A percentile compares a stretch with the other conserved stretches of the same genome.
phyloP scores from a whole-genome alignment of 2,113 vertebrate species.

The Sylvilagus bachmani region DNA sequence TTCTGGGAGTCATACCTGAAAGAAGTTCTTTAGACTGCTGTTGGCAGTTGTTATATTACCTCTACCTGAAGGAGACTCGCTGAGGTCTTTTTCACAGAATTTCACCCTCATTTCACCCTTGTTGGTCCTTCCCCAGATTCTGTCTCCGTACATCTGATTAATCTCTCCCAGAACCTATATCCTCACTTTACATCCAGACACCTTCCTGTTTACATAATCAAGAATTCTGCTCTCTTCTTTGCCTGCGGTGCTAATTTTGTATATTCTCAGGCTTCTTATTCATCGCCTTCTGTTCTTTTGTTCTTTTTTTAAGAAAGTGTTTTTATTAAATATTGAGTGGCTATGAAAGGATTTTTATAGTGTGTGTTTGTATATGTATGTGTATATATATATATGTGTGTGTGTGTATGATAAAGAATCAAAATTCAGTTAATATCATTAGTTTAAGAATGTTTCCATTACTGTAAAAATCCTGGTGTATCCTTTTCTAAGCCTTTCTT shows the following conservation, averaged over 20 bases:
- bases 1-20: constrained; percentile 19
- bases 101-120: background rate
- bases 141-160: constrained; percentile 25
- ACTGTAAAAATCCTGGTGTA: background rate
- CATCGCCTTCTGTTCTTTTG: background rate
- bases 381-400: background rate
- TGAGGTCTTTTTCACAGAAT: constrained; percentile 40
- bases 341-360: constrained; percentile 32
- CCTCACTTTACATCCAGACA: constrained; percentile 36
- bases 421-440: background rate
- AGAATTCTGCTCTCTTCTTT: constrained; percentile 46
- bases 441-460: background rate
- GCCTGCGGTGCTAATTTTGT: constrained; percentile 53
- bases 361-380: background rate
- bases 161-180: constrained; percentile 18
- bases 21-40: constrained; percentile 11
- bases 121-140: background rate
- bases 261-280: constrained; percentile 47
- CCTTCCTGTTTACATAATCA: constrained; percentile 57
- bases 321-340: constrained; percentile 10
- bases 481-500: no score
- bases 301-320: background rate
- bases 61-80: background rate
- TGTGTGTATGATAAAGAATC: no score
- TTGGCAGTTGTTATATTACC: background rate